A percentile compares a stretch with the other conserved stretches of the same genome.
phyloP scores from a whole-genome alignment of 2,113 vertebrate genomes.

The Alectura lathami region DNA sequence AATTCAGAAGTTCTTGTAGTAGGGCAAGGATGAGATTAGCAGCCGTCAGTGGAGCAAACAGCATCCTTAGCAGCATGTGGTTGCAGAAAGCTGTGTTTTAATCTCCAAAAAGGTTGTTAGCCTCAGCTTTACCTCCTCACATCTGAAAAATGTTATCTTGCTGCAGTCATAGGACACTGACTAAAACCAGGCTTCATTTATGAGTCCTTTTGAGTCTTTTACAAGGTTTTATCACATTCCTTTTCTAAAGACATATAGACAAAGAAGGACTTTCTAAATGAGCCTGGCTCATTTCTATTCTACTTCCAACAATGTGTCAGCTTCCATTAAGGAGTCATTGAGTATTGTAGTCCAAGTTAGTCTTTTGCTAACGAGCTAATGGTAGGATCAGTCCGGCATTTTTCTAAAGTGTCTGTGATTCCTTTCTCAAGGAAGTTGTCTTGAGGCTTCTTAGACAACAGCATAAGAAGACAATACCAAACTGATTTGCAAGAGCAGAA shows the following conservation, averaged over 20 bases:
- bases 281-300: neutral
- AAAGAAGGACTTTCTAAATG: neutral
- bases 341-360: neutral
- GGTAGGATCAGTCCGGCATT: neutral
- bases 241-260: neutral
- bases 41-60: neutral
- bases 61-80: neutral
- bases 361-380: neutral
- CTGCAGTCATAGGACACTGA: neutral
- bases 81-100: neutral
- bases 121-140: neutral
- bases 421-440: neutral
- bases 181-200: neutral
- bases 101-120: neutral
- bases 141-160: neutral
- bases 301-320: neutral
- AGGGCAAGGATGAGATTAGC: neutral
- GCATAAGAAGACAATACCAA: neutral
- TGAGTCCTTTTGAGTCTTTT: neutral
- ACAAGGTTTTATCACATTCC: neutral
- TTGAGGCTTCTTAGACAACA: neutral
- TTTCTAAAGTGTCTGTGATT: neutral
- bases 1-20: neutral
- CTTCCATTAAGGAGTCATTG: neutral
- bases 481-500: neutral